Percentiles rank a stretch among this genome's conserved stretches.
These are phyloP conservation scores for Microplitis deprimator DNA, from an alignment of 2,888 invertebrate species.

Conservation along the genomic window DNA sequence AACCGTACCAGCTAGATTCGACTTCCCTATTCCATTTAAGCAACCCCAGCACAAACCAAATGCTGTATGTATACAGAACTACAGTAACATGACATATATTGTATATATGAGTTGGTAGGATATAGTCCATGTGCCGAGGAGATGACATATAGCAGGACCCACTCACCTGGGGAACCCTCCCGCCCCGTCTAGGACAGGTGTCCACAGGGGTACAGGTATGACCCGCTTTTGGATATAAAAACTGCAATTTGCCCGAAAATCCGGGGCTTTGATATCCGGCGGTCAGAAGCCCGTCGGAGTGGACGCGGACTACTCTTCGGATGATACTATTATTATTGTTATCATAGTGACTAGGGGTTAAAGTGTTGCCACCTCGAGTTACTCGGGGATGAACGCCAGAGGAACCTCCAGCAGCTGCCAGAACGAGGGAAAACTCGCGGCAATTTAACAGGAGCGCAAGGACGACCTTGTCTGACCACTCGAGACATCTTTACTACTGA, in stretches of 20 bases:
- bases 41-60: neutral
- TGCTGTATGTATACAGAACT: neutral
- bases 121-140: neutral
- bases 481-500: constrained; percentile 6
- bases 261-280: constrained; percentile 64
- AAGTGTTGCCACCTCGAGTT: constrained; percentile 9
- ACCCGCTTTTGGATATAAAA: constrained; percentile 57
- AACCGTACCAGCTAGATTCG: neutral
- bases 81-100: neutral
- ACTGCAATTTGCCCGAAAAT: constrained; percentile 66
- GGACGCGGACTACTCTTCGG: constrained; percentile 34
- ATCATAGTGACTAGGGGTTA: neutral
- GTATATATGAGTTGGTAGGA: neutral
- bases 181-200: constrained; percentile 11
- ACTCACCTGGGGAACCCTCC: neutral
- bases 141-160: neutral
- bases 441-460: constrained; percentile 63
- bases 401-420: neutral
- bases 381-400: neutral
- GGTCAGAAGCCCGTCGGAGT: constrained; percentile 51
- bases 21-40: constrained; percentile 4
- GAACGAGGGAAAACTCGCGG: constrained; percentile 60
- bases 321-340: neutral
- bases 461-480: constrained; percentile 22
- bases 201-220: constrained; percentile 52